Conservation (phyloP, 1,140 invertebrate genomes). For the Caerostris extrusa region DNA sequence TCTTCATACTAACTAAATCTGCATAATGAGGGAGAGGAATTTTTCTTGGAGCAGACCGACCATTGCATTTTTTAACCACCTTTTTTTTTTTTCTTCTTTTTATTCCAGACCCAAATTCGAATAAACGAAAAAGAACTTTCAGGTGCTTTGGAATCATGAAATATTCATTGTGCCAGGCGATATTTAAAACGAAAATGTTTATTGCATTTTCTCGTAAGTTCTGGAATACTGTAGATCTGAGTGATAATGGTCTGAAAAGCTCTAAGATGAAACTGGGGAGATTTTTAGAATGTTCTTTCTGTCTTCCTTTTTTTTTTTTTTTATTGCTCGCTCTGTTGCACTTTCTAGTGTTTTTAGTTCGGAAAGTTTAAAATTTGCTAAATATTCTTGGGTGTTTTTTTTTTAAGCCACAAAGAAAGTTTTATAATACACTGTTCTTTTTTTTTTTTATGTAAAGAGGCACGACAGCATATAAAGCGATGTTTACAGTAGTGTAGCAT, state of each 20-base stretch:
- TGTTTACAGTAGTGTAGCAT: no score
- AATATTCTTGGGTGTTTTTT: neutral
- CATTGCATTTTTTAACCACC: neutral
- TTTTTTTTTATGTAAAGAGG: no score
- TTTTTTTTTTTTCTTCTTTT: neutral
- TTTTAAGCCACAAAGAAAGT: no score
- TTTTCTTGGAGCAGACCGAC: neutral
- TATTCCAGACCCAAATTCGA: neutral
- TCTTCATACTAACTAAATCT: conserved; percentile 36
- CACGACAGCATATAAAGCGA: no score
- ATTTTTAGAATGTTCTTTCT: neutral
- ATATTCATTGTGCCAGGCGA: conserved; percentile 54
- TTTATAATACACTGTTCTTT: no score
- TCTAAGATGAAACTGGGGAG: neutral
- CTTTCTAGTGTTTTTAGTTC: neutral
- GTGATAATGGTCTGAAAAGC: conserved; percentile 49
- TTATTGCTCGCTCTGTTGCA: neutral
- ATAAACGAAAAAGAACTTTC: neutral
- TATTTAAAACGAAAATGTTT: conserved; percentile 67
- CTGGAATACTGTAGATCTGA: neutral
- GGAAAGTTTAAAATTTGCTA: conserved; percentile 24
- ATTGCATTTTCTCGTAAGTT: conserved; percentile 58
- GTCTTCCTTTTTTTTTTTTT: neutral
- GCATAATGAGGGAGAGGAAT: neutral
- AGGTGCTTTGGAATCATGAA: conserved; percentile 57